Conservation (phyloP, 2,888 invertebrate genomes). For the Drosophila neotestacea region DNA sequence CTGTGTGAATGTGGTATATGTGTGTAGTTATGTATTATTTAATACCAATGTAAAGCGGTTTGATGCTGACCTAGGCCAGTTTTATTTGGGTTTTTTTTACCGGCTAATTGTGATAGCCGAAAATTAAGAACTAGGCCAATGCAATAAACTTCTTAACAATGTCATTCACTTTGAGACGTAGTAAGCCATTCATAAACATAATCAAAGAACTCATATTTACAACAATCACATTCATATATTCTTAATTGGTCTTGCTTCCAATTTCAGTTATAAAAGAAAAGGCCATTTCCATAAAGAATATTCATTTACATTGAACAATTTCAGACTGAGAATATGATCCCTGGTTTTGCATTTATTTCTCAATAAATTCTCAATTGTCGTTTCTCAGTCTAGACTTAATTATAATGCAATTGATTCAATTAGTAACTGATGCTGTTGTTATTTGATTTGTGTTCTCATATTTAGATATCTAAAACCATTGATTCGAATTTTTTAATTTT, state of each 20-base stretch:
- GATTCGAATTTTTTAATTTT: not conserved
- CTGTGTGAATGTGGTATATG: not conserved
- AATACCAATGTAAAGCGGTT: constrained; percentile 50
- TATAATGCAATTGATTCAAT: constrained; percentile 41
- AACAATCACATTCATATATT: not conserved
- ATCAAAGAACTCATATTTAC: constrained; percentile 10
- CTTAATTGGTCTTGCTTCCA: constrained; percentile 29
- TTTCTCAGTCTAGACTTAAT: constrained; percentile 14
- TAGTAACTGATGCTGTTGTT: constrained; percentile 15
- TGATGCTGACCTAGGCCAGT: constrained; percentile 70
- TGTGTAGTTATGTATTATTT: constrained; percentile 3
- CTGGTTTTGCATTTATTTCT: constrained; percentile 10
- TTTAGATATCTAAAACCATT: not conserved
- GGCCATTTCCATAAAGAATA: constrained; percentile 23
- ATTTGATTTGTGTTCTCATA: constrained; percentile 12
- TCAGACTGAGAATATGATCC: constrained; percentile 8
- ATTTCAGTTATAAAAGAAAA: constrained; percentile 31
- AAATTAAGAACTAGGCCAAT: constrained; percentile 39
- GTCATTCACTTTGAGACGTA: constrained; percentile 21
- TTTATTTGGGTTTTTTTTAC: constrained; percentile 35
- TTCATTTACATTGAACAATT: constrained; percentile 1
- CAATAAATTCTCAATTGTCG: constrained; percentile 38
- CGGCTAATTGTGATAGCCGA: constrained; percentile 21
- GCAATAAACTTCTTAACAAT: constrained; percentile 31
- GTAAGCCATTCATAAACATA: constrained; percentile 12